These are phyloP conservation scores for Galbula dea DNA, from an alignment of 2,113 vertebrate species.

Conservation along the genomic window DNA sequence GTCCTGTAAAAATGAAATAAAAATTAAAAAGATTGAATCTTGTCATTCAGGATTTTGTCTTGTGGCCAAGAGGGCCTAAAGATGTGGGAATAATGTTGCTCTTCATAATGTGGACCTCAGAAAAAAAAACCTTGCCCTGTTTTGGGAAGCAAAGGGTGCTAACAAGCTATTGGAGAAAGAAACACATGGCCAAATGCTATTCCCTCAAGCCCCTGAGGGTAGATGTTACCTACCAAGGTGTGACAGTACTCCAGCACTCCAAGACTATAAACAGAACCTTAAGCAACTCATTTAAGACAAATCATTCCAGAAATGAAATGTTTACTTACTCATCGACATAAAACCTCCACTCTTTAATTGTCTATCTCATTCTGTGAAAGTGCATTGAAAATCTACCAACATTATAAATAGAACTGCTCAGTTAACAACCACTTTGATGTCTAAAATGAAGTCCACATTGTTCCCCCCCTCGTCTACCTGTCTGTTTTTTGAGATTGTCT, in stretches of 20 bases:
- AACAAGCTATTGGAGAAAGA: not conserved
- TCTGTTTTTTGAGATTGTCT: conserved; percentile 39
- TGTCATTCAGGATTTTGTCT: not conserved
- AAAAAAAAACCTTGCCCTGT: not conserved
- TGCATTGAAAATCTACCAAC: conserved; percentile 21
- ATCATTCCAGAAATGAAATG: not conserved
- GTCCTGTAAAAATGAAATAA: not conserved
- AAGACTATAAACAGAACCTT: conserved; percentile 23
- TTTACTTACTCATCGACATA: not conserved
- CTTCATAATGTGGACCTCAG: rapidly evolving
- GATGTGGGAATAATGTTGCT: not conserved
- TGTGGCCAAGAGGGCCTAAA: not conserved
- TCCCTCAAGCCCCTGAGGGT: not conserved
- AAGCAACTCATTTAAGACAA: conserved; percentile 35
- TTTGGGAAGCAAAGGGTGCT: not conserved
- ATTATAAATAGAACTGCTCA: conserved; percentile 32
- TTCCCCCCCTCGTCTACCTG: conserved; percentile 30
- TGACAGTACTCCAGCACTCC: not conserved
- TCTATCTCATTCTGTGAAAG: conserved; percentile 30
- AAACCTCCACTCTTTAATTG: conserved; percentile 23
- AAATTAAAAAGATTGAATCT: not conserved
- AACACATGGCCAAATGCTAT: not conserved
- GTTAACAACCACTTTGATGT: conserved; percentile 25
- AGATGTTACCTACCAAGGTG: not conserved
- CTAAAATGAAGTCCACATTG: conserved; percentile 35